Evolutionary conservation across 1,140 invertebrate species (phyloP).

Genomic region (Carcinoscorpius rotundicauda): DNA sequence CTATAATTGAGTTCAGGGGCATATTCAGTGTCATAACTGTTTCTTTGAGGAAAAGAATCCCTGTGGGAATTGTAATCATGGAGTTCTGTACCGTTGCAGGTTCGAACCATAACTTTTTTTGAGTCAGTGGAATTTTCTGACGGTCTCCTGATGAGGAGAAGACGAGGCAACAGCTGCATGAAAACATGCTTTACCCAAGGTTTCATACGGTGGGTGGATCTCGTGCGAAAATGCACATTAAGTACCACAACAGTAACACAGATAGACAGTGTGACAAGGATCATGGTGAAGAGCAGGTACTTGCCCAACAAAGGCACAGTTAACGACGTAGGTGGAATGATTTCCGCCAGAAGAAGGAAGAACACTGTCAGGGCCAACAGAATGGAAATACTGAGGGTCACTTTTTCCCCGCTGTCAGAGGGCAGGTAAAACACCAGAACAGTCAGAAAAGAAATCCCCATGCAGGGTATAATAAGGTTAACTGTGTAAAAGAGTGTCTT

Average conservation of each 20-base stretch:
- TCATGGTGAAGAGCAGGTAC: constrained; percentile 95
- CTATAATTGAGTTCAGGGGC: constrained; percentile 5
- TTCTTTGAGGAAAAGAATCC: not conserved
- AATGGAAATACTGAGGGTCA: constrained; percentile 95
- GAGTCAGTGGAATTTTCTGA: constrained; percentile 15
- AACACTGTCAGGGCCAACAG: constrained; percentile 95
- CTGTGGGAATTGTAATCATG: constrained; percentile 6
- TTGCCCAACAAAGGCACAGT: constrained; percentile 92
- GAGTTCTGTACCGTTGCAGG: constrained; percentile 6
- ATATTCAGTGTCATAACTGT: constrained; percentile 9
- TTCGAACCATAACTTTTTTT: constrained; percentile 9
- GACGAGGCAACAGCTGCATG: constrained; percentile 71
- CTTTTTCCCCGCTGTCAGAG: constrained; percentile 91
- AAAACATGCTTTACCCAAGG: constrained; percentile 80
- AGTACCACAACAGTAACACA: constrained; percentile 94
- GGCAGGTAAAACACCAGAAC: constrained; percentile 98
- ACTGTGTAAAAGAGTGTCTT: constrained; percentile 96
- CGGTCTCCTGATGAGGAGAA: constrained; percentile 34
- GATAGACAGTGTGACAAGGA: constrained; percentile 92
- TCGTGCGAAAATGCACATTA: constrained; percentile 96
- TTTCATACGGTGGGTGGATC: constrained; percentile 87
- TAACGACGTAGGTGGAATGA: constrained; percentile 94
- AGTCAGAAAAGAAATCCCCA: constrained; percentile 91
- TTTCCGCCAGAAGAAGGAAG: constrained; percentile 89
- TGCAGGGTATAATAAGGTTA: constrained; percentile 88